Base-by-base conservation (phyloP, 2,113 vertebrate genomes). In the Xiphophorus hellerii region DNA sequence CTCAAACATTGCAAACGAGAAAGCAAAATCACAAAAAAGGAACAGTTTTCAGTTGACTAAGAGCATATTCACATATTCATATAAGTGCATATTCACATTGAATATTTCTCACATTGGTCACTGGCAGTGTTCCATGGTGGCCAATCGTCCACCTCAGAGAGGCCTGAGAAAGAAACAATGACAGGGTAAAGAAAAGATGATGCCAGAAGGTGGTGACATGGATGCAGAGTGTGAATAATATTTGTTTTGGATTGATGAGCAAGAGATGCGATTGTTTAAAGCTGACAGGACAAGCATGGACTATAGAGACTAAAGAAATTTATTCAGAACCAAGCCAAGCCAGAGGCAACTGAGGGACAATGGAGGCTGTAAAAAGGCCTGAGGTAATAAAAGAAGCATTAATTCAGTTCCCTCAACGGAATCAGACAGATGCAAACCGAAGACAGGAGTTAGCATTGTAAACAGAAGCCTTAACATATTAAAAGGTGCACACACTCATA, bases 311-410 rank as follows among this genome's bases (percentile, higher is more conserved):
- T 64, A n/a, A 30, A 66, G 62, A 73, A 69, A 9, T 25, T 67
- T 11, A 27, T 54, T 71, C 42, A 37, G 62, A 63, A 54, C 48
- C 48, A 54, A 58, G 22, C 29, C 75, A 60, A 44, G 15, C 67
- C 29, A 8, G 42, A 66, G 20, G 13, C 65, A 66, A 39, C 33
- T 39, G 22, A 17, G 25, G 25, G 25, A 66, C 33, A 66, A 28
- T 27, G 3, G 31, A 22, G 35, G 31, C 31, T 33, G 31, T 29
- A 65, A 63, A 63, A 63, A 35, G 63, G 63, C 22, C 63, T 35
- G 9, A 35, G 63, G 63, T 22, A 25, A 35, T 65, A 65, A 65
- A 65, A 15, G 31, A 25, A 65, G 33, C 63, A 35, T 58, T 58
- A 58, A 58, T 58, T 58, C 51, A 58, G 51, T 9, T 20, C 17